Evolutionary conservation across 2,113 vertebrate genomes (phyloP), one percentile per base, ranked within the genome.

Genomic region (Scomber colias): DNA sequence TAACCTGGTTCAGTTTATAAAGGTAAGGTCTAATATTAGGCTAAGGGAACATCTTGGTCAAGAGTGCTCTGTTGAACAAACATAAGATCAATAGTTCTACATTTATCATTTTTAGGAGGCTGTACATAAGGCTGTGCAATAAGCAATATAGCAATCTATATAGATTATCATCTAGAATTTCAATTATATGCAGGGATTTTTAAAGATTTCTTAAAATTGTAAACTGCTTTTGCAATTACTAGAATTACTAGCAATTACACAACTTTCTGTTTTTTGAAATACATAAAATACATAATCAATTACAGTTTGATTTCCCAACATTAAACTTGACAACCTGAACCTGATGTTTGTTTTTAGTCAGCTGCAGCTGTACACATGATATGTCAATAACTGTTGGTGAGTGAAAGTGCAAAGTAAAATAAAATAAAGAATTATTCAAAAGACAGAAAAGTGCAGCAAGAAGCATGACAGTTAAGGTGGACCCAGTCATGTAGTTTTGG

Each of bases 331-430:
- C 5, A 30, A 31, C 3, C 12, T 30, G 24, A 27, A 27, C 24
- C 1, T 27, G 24, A 27, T 27, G 8, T 40, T 67, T 30, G 30
- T 12, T 8, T 51, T 15, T 4, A 50, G 27, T 44, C 3, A 66
- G 31, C 13, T 76, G 30, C 35, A 76, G 44, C 51, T 60, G 9
- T 72, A 57, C 13, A 46, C 9, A 79, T 44, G 49, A 73, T 65
- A 82, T 75, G 49, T 69, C 11, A 77, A 14, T 17, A 51, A 53
- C 3, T 70, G 30, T 35, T 59, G 54, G 13, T 44, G 15, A 75
- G 30, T 24, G 12, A 87, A 88, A 88, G 81, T 92, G 84, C 85
- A 84, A 71, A 74, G 59, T 51, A 63, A 69, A 55, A 49, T 12
- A 15, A 79, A 80, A 79, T 14, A 55, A 76, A 79, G 13, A 77